A percentile compares a stretch with the other conserved stretches of the same genome.
Conservation (phyloP, 2,113 vertebrate species). For the Galemys pyrenaicus region DNA sequence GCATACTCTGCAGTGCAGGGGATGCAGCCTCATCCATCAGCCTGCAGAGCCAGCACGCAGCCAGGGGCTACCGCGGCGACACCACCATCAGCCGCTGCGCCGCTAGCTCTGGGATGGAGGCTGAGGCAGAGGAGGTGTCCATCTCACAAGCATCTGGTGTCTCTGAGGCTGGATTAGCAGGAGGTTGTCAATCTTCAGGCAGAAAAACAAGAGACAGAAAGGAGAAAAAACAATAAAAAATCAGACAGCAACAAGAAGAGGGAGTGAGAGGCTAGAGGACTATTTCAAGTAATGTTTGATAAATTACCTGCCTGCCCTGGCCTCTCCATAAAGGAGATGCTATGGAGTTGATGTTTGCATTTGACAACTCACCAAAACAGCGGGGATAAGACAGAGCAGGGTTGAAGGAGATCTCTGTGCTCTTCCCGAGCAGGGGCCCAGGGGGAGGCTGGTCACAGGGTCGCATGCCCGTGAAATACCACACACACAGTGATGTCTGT, state of each 20-base stretch:
- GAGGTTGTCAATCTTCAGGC: conserved; percentile 77
- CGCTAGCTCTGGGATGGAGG: background rate
- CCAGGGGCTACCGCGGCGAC: background rate
- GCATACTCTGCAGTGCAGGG: background rate
- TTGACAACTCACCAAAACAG: conserved; percentile 30
- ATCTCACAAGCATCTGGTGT: conserved; percentile 53
- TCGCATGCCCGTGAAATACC: background rate
- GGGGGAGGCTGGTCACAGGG: background rate
- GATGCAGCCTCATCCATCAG: conserved; percentile 36
- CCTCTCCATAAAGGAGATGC: conserved; percentile 35
- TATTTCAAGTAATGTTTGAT: conserved; percentile 74
- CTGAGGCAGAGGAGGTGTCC: background rate
- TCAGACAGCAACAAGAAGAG: conserved; percentile 36
- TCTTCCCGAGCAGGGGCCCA: background rate
- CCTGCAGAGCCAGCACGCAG: rapidly evolving
- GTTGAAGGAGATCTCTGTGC: background rate
- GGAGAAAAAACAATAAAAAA: conserved; percentile 68
- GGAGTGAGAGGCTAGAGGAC: background rate
- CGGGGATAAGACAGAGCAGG: background rate
- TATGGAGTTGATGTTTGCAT: background rate
- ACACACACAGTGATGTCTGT: background rate
- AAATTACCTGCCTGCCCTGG: conserved; percentile 69
- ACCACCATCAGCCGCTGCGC: background rate
- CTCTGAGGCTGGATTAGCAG: conserved; percentile 66
- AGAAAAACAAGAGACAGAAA: conserved; percentile 57